Evolutionary conservation across 2,797 vertebrate species (phyloP).

Genomic region (Pteropus rufus): DNA sequence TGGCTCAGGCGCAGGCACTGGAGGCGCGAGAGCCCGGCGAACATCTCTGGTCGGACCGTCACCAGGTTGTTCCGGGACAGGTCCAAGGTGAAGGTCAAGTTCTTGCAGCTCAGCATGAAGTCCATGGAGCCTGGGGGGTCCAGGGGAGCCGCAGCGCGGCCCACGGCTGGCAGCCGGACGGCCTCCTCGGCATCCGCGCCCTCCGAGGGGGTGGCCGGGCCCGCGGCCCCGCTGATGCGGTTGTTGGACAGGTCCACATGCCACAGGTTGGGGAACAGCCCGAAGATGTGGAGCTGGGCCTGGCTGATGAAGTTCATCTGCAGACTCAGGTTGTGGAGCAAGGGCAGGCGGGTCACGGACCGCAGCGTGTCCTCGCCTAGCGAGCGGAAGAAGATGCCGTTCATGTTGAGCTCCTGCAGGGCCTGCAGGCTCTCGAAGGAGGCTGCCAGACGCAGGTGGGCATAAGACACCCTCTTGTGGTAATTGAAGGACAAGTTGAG

Average conservation of each 20-base stretch:
- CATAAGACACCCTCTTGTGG: conserved; percentile 60
- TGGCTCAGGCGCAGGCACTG: conserved; percentile 68
- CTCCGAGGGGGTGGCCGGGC: fast-evolving
- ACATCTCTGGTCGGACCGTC: conserved; percentile 23
- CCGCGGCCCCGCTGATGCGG: not conserved
- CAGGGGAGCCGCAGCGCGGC: fast-evolving
- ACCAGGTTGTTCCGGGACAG: conserved; percentile 73
- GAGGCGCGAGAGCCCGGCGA: conserved; percentile 49
- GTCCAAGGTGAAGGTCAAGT: conserved; percentile 58
- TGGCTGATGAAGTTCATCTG: conserved; percentile 74
- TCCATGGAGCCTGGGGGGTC: not conserved
- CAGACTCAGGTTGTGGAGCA: conserved; percentile 42
- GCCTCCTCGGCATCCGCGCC: fast-evolving
- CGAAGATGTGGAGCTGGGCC: conserved; percentile 64
- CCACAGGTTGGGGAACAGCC: not conserved
- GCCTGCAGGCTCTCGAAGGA: conserved; percentile 56
- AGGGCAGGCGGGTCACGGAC: not conserved
- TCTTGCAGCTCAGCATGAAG: conserved; percentile 37
- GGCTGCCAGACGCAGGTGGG: conserved; percentile 32
- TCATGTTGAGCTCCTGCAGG: conserved; percentile 66
- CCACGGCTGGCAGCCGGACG: fast-evolving
- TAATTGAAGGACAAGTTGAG: conserved; percentile 78
- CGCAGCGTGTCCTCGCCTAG: conserved; percentile 8
- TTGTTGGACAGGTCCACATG: conserved; percentile 68
- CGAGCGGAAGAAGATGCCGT: conserved; percentile 71